Evolutionary conservation across 2,113 vertebrate genomes (phyloP), one percentile per base, ranked within the genome.

Genomic region (Dinomys branickii): DNA sequence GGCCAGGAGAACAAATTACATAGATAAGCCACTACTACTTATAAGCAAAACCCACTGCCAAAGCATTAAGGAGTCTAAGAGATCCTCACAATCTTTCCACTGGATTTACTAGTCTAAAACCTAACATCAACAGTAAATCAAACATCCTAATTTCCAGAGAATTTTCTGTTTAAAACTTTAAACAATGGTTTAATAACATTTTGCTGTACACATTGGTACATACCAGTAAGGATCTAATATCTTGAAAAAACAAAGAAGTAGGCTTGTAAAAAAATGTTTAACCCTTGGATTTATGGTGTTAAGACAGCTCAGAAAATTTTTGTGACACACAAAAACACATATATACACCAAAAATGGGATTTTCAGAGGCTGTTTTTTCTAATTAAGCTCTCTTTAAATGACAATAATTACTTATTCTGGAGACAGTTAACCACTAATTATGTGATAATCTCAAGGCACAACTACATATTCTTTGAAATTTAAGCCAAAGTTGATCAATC

Each of bases 401-500:
- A 61, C 35, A 97, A 80, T 85, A 96, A 97, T 97, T 96, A 95
- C 80, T 93, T 95, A 95, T 96, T 90, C 90, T 90, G 16, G 81
- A 96, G 93, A 95, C 52, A 95, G 38, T 91, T 93, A 85, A 90
- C 59, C 77, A 96, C 92, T 97, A 92, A 94, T 86, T 47, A 41
- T 89, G 30, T 30, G 12, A 56, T 95, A 92, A 93, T 96, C 96
- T 97, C 97, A 95, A 97, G 88, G 59, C 56, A 95, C 67, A 92
- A 90, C 28, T 75, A 30, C 47, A 82, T n/a, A 73, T 81, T 96
- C 91, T 96, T 41, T 77, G 84, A 94, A 95, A 92, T 90, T 84
- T 82, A 80, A 96, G 93, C 77, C 88, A 89, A 98, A 97, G 96
- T 95, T 97, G 97, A 97, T 97, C 97, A 97, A 95, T 94, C 90